Conservation (phyloP, 2,888 invertebrate species). For the Corythucha ciliata region DNA sequence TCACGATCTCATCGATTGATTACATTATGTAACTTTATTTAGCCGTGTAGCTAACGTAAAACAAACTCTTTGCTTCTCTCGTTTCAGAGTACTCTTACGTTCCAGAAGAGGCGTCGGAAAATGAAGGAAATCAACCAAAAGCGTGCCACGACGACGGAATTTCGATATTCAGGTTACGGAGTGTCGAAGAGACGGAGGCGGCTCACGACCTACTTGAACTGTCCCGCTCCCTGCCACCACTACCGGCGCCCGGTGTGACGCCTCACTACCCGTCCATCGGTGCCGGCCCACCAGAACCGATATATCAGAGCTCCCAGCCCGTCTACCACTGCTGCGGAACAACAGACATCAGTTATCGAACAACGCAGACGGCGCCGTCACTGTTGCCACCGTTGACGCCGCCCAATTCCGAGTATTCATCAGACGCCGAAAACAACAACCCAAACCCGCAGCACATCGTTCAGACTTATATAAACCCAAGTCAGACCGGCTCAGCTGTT, state of each 20-base stretch:
- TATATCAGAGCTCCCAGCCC: slow-evolving; percentile 28
- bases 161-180: slow-evolving; percentile 43
- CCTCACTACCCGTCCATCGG: slow-evolving; percentile 29
- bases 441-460: slow-evolving; percentile 42
- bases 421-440: slow-evolving; percentile 58
- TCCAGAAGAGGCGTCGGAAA: slow-evolving; percentile 24
- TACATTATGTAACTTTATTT: no score
- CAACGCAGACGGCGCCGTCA: slow-evolving; percentile 35
- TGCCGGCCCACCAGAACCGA: slow-evolving; percentile 24
- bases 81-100: slow-evolving; percentile 24
- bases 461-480: slow-evolving; percentile 33
- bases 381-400: slow-evolving; percentile 48
- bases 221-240: slow-evolving; percentile 39
- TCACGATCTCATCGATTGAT: no score
- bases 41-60: no score
- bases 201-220: slow-evolving; percentile 51
- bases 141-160: slow-evolving; percentile 41
- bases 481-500: slow-evolving; percentile 41
- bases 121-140: slow-evolving; percentile 26
- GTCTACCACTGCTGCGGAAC: slow-evolving; percentile 34
- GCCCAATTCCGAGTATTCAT: slow-evolving; percentile 63
- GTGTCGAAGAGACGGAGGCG: slow-evolving; percentile 77
- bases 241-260: slow-evolving; percentile 41
- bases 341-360: slow-evolving; percentile 33
- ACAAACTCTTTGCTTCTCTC: slow-evolving; percentile 1